Evolutionary conservation across 2,797 vertebrate genomes (phyloP), one percentile per base, ranked within the genome.

Genomic region (Spinus pinus): DNA sequence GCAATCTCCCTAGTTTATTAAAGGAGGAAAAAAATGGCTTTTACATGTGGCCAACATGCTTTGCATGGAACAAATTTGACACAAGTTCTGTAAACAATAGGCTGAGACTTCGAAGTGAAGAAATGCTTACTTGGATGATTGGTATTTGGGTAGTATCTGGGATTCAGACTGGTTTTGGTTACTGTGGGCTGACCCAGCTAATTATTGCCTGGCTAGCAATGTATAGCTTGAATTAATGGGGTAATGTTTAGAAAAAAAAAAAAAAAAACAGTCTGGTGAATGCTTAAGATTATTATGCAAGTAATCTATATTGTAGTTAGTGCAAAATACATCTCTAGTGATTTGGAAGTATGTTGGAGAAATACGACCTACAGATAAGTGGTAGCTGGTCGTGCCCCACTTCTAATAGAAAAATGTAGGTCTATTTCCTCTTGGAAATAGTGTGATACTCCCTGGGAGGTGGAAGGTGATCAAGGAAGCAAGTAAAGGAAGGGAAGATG

Each of bases 41-140:
- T 78, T 69, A 4, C 0, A 0, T 37, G 7, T 64, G 25, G 15
- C 12, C 12, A n/a, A 2, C 1, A 0, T 84, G 23, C 21, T 64
- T 83, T 86, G 42, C 6, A 14, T 25, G 16, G 33, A 78, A 37
- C 7, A 33, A 3, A 53, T 83, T 67, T 69, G 31, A 7, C 4
- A 24, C 6, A 30, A 28, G 24, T 44, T 66, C 60, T 37, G 16
- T 81, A 41, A 46, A 51, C 10, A 17, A 33, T 10, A 57, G 33
- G 18, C 4, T 49, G 44, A 60, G 28, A 28, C 24, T 66, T 70
- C 0, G 4, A 74, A 51, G 19, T 44, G 37, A 72, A 83, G 12
- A 84, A 84, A 22, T 44, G 22, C 11, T 47, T 35, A 2, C 39
- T 64, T 86, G 37, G 10, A 27, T 84, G 42, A 20, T 39, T 2